These are phyloP conservation scores for Oscheius sp. DNA, from an alignment of 2,888 invertebrate genomes.

Conservation along the genomic window DNA sequence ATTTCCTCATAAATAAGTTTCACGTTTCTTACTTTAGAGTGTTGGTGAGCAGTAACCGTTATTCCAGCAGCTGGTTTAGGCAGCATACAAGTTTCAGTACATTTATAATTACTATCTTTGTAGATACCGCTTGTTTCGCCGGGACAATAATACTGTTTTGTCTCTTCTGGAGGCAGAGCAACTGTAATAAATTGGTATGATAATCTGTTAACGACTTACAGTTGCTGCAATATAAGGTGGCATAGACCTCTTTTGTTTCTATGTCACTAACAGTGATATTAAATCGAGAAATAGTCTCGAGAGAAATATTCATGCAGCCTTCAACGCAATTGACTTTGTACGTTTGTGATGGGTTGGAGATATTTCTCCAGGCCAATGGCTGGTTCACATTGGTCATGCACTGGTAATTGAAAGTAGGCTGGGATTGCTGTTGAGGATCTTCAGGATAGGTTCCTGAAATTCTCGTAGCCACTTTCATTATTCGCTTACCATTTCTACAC, in stretches of 20 bases:
- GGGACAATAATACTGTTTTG: too few relatives aligned
- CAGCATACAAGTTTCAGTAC: not conserved
- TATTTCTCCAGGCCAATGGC: slow-evolving; percentile 4
- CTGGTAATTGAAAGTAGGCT: not conserved
- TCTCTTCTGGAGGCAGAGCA: too few relatives aligned
- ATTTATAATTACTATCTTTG: not conserved
- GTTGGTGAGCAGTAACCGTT: not conserved
- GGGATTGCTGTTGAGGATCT: not conserved
- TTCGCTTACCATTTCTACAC: not conserved
- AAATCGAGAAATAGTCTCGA: not conserved
- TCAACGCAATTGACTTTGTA: not conserved
- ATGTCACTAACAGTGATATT: too few relatives aligned
- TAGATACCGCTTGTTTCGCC: not conserved
- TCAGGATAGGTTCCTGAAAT: not conserved
- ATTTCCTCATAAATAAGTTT: too few relatives aligned
- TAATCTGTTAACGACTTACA: too few relatives aligned
- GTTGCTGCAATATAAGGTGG: too few relatives aligned
- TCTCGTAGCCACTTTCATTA: too few relatives aligned
- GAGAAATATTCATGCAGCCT: not conserved
- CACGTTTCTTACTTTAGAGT: not conserved
- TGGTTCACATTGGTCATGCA: not conserved
- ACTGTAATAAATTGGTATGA: too few relatives aligned
- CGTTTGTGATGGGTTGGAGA: not conserved
- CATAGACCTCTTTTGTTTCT: too few relatives aligned
- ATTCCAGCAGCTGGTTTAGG: not conserved